Conservation (phyloP, 1,140 invertebrate species). For the Zaprionus gabonicus region DNA sequence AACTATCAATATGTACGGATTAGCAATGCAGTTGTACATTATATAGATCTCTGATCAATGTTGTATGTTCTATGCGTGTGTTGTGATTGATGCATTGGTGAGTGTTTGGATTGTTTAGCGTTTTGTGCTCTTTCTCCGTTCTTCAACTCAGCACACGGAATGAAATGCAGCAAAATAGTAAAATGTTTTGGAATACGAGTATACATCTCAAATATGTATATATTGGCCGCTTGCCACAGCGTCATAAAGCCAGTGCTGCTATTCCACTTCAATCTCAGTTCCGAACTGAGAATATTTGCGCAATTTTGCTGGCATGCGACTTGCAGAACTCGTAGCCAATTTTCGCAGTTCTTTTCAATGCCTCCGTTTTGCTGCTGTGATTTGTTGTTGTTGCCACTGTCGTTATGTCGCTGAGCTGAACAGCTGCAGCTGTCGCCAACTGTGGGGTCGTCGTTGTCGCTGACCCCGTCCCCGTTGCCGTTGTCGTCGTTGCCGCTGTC, state of each 20-base stretch:
- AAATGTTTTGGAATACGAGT: constrained; percentile 59
- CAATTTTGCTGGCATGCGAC: constrained; percentile 88
- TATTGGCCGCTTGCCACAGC: constrained; percentile 63
- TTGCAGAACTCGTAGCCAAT: constrained; percentile 91
- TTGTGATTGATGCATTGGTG: constrained; percentile 5
- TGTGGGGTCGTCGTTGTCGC: constrained; percentile 8
- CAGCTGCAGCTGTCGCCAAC: neutral
- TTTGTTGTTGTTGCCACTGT: constrained; percentile 8
- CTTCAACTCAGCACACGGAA: constrained; percentile 51
- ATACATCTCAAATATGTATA: constrained; percentile 19
- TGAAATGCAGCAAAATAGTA: constrained; percentile 76
- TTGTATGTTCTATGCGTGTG: constrained; percentile 1
- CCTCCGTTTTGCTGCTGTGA: constrained; percentile 85
- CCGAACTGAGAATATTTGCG: constrained; percentile 84
- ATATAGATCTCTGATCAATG: constrained; percentile 18
- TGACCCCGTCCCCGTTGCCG: constrained; percentile 11
- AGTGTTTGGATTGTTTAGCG: constrained; percentile 49
- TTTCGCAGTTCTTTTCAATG: constrained; percentile 90
- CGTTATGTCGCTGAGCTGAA: constrained; percentile 17
- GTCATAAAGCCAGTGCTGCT: constrained; percentile 7
- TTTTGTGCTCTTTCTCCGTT: constrained; percentile 23
- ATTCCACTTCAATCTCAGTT: constrained; percentile 57
- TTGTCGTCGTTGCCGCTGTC: constrained; percentile 33
- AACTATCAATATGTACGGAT: constrained; percentile 8
- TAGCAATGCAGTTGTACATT: constrained; percentile 1